phyloP scores from a whole-genome alignment of 2,888 invertebrate species.

The Incurvaria masculella region DNA sequence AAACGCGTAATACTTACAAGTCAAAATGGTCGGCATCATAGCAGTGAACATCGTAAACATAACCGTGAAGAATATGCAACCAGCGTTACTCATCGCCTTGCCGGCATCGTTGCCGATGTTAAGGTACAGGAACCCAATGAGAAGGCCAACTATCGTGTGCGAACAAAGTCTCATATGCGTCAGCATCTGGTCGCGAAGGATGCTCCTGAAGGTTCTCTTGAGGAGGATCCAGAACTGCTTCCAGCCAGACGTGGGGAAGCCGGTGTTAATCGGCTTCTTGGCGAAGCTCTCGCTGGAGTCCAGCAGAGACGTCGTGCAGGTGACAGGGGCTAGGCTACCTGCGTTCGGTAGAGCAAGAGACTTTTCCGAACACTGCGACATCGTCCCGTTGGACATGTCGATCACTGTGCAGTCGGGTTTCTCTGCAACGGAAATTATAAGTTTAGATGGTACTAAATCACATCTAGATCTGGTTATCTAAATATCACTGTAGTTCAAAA shows the following conservation, averaged over 20 bases:
- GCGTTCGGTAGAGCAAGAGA: slow-evolving; percentile 33
- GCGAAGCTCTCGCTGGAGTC: slow-evolving; percentile 72
- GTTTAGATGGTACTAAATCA: not conserved
- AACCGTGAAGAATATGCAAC: slow-evolving; percentile 93
- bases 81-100: slow-evolving; percentile 92
- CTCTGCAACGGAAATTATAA: slow-evolving; percentile 41
- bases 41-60: slow-evolving; percentile 97
- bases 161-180: slow-evolving; percentile 86
- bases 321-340: slow-evolving; percentile 50
- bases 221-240: slow-evolving; percentile 86
- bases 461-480: not conserved
- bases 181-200: slow-evolving; percentile 81
- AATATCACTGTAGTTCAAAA: too few species aligned
- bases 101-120: slow-evolving; percentile 91
- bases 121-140: slow-evolving; percentile 91
- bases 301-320: slow-evolving; percentile 67
- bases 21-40: slow-evolving; percentile 97
- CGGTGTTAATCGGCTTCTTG: slow-evolving; percentile 61
- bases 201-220: slow-evolving; percentile 78
- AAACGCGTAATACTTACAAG: slow-evolving; percentile 69
- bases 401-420: slow-evolving; percentile 51
- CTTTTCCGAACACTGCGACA: slow-evolving; percentile 24
- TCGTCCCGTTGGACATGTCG: slow-evolving; percentile 42
- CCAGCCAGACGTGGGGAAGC: slow-evolving; percentile 79
- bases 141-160: slow-evolving; percentile 83